Conservation (phyloP, 2,113 vertebrate species). For the Ramphastos sulfuratus region DNA sequence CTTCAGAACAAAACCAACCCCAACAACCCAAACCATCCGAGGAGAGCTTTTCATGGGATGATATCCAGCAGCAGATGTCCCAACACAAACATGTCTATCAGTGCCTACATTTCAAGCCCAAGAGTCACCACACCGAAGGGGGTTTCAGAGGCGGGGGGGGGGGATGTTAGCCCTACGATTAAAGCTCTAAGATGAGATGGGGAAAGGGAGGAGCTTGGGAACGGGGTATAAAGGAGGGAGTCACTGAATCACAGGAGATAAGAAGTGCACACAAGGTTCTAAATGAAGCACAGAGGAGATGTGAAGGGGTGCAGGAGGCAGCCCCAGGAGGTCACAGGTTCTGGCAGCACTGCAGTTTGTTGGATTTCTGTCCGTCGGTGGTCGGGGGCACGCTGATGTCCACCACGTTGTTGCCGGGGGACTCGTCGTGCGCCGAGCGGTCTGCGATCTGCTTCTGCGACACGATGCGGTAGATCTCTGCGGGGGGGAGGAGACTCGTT, state of each 20-base stretch:
- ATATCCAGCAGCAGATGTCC: constrained; percentile 57
- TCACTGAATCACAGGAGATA: constrained; percentile 67
- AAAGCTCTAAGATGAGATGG: constrained; percentile 55
- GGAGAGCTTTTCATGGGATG: constrained; percentile 31
- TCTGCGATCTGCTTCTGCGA: constrained; percentile 98
- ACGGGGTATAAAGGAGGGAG: constrained; percentile 34
- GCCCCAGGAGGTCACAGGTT: constrained; percentile 85
- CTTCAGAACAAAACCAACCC: no score
- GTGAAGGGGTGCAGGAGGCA: constrained; percentile 48
- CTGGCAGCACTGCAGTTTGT: constrained; percentile 95
- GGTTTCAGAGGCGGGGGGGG: constrained; percentile 61
- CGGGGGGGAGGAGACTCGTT: neutral
- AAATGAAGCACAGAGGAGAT: constrained; percentile 71
- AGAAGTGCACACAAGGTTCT: constrained; percentile 75
- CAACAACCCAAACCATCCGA: neutral
- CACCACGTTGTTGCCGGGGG: constrained; percentile 96
- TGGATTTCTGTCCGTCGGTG: constrained; percentile 91
- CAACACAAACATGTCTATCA: constrained; percentile 52
- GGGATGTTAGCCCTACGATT: constrained; percentile 75
- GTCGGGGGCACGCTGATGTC: constrained; percentile 97
- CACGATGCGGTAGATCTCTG: constrained; percentile 97
- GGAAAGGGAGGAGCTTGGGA: neutral
- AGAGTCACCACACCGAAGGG: constrained; percentile 51
- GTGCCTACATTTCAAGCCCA: constrained; percentile 56
- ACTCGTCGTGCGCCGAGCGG: constrained; percentile 90